A percentile compares a stretch with the other conserved stretches of the same genome.
These are phyloP conservation scores for Hololepta plana DNA, from an alignment of 2,888 invertebrate species.

Conservation along the genomic window DNA sequence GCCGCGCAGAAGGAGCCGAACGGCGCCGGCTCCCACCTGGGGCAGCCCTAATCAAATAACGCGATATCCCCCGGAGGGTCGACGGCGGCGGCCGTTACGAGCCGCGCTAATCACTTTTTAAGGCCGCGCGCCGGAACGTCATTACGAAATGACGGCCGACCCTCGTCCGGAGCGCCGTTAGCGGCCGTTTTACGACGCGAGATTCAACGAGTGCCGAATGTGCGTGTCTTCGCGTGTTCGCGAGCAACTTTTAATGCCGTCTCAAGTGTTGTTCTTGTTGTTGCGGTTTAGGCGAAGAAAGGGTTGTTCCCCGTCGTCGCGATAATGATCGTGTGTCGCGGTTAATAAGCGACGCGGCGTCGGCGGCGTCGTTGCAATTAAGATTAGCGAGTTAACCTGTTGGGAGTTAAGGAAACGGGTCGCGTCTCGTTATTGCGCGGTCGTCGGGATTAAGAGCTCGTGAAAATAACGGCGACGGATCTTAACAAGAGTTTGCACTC, in stretches of 20 bases:
- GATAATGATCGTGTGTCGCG: too few species aligned
- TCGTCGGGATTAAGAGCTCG: conserved; percentile 22
- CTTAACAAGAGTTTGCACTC: conserved; percentile 25
- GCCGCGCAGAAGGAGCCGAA: conserved; percentile 8
- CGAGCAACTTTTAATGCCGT: conserved; percentile 10
- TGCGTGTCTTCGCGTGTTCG: too few species aligned
- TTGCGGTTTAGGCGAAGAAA: too few species aligned
- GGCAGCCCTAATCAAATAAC: conserved; percentile 20
- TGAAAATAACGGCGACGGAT: conserved; percentile 14
- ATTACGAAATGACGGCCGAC: conserved; percentile 20
- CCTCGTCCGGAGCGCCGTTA: conserved; percentile 15
- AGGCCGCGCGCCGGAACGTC: conserved; percentile 18
- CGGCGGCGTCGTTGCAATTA: conserved; percentile 13
- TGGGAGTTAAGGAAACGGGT: conserved; percentile 17
- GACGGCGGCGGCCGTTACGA: conserved; percentile 12
- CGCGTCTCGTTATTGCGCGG: conserved; percentile 16
- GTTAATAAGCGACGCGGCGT: too few species aligned
- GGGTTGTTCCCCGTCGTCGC: too few species aligned
- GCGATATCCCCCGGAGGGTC: conserved; percentile 13
- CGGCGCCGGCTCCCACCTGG: conserved; percentile 13
- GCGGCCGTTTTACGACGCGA: conserved; percentile 16
- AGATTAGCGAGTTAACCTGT: conserved; percentile 16
- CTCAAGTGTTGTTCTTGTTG: conserved; percentile 8
- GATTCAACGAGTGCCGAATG: too few species aligned
- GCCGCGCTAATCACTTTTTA: conserved; percentile 22